Percentiles rank a stretch among this genome's conserved stretches.
These are phyloP conservation scores for Ardeotis arabs DNA, from an alignment of 2,113 vertebrate species.

Conservation along the genomic window DNA sequence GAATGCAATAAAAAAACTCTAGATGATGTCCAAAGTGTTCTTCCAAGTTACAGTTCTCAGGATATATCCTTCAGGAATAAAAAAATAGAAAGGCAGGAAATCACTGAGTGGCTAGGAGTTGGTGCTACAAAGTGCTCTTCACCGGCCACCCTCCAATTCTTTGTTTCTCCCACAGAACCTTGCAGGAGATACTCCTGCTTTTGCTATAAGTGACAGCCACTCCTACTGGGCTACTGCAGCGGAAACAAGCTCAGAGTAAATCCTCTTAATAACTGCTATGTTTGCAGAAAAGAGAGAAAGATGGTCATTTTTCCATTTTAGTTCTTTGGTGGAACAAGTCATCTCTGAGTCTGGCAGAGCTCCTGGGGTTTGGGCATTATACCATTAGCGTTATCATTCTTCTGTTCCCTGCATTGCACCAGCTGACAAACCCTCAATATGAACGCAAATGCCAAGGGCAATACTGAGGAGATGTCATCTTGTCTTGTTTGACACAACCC, in stretches of 20 bases:
- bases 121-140: background rate
- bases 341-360: background rate
- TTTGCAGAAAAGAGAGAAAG: background rate
- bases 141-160: background rate
- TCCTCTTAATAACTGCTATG: background rate
- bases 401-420: background rate
- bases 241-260: background rate
- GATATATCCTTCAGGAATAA: background rate
- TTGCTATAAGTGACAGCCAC: background rate
- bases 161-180: background rate
- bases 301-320: background rate
- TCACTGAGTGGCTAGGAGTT: background rate
- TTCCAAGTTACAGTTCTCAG: background rate
- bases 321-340: background rate
- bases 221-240: background rate
- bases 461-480: background rate
- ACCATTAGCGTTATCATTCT: background rate
- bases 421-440: background rate
- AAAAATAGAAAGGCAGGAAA: background rate
- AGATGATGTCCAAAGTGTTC: background rate
- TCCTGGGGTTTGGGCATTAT: background rate
- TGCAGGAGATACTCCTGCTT: background rate
- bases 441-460: background rate
- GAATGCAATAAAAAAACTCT: background rate
- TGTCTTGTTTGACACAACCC: background rate